phyloP scores from a whole-genome alignment of 2,888 invertebrate species.

The Drosophila anomelani region DNA sequence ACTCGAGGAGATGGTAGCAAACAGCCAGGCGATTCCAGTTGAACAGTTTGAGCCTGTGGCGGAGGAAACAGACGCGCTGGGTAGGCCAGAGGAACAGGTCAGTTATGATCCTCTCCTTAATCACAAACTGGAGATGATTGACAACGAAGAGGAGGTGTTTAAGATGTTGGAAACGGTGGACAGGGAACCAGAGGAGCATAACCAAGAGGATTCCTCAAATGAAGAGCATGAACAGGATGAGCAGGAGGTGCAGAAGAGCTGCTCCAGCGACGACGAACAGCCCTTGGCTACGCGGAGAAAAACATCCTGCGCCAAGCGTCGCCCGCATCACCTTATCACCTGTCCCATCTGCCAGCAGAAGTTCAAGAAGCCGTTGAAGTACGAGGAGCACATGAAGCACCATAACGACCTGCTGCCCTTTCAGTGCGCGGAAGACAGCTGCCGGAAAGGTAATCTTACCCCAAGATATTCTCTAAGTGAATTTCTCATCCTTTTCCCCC shows the following conservation, averaged over 20 bases:
- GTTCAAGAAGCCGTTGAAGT: conserved; percentile 76
- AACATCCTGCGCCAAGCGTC: conserved; percentile 51
- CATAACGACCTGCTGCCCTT: conserved; percentile 81
- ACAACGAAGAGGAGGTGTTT: conserved; percentile 81
- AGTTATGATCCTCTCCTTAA: conserved; percentile 74
- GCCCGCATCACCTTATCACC: conserved; percentile 62
- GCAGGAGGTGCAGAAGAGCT: conserved; percentile 19
- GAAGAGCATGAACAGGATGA: conserved; percentile 40
- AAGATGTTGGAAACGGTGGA: conserved; percentile 79
- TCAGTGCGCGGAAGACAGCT: conserved; percentile 76
- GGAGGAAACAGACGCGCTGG: conserved; percentile 35
- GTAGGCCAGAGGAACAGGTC: conserved; percentile 60
- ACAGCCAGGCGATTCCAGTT: conserved; percentile 39
- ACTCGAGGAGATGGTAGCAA: conserved; percentile 70
- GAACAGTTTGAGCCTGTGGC: conserved; percentile 65
- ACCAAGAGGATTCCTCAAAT: conserved; percentile 24
- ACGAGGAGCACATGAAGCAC: conserved; percentile 81
- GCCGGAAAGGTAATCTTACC: conserved; percentile 60
- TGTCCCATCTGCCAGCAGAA: conserved; percentile 80
- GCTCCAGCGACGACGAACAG: conserved; percentile 68
- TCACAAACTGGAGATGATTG: conserved; percentile 76
- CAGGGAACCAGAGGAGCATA: conserved; percentile 53
- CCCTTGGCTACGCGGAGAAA: conserved; percentile 69
- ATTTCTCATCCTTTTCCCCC: neutral
- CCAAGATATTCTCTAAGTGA: neutral